phyloP scores from a whole-genome alignment of 2,888 invertebrate genomes.

The Tanypteryx hageni region DNA sequence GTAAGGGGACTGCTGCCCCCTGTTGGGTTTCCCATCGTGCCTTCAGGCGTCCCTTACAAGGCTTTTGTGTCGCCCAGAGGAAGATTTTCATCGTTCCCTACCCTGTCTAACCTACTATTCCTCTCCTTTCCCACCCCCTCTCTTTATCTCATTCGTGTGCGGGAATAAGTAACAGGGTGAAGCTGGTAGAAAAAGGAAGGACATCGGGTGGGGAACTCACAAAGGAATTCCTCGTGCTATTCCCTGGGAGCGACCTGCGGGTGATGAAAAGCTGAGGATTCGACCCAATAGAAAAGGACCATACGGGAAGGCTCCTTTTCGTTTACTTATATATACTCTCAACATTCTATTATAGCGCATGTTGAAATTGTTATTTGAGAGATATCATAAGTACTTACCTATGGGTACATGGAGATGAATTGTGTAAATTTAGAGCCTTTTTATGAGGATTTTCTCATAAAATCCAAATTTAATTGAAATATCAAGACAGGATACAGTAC shows the following conservation, averaged over 20 bases:
- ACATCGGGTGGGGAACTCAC: background rate
- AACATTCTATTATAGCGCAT: too few species aligned
- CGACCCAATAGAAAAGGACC: background rate
- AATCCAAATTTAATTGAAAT: too few species aligned
- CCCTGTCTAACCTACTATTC: too few species aligned
- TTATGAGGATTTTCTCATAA: too few species aligned
- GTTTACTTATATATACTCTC: too few species aligned
- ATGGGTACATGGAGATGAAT: too few species aligned
- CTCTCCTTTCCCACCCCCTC: background rate
- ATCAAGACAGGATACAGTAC: too few species aligned
- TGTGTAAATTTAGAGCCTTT: too few species aligned
- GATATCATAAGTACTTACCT: too few species aligned
- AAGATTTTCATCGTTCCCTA: conserved; percentile 1
- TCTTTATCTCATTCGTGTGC: background rate
- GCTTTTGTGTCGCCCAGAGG: conserved; percentile 13
- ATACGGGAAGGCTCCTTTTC: too few species aligned
- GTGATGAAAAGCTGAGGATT: background rate
- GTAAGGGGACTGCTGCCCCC: background rate
- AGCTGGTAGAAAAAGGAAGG: background rate
- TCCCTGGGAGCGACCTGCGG: background rate
- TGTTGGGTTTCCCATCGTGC: background rate
- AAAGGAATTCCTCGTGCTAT: background rate
- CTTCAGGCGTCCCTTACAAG: conserved; percentile 9
- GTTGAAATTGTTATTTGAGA: too few species aligned
- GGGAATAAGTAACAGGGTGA: background rate